phyloP scores from a whole-genome alignment of 2,797 vertebrate genomes.

The Oreonectes daqikongensis region DNA sequence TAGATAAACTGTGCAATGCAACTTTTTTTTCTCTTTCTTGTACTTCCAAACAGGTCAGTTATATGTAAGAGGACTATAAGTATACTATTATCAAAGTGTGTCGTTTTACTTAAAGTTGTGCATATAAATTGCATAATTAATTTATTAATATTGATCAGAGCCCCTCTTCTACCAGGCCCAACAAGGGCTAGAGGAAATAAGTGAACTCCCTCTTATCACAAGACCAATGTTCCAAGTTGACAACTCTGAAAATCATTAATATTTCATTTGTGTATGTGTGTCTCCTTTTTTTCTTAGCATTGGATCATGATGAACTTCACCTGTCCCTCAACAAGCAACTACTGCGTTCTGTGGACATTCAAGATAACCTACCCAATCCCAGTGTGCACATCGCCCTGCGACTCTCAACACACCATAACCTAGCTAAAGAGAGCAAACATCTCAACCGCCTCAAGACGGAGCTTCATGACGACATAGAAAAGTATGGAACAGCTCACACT shows the following conservation, averaged over 20 bases:
- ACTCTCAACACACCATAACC: conserved; percentile 79
- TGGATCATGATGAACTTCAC: conserved; percentile 64
- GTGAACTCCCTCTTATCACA: no score
- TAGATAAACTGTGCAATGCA: background rate
- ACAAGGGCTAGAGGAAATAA: background rate
- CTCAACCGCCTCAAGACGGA: conserved; percentile 74
- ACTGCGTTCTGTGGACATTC: conserved; percentile 71
- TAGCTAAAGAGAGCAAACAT: conserved; percentile 73
- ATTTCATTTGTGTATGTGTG: background rate
- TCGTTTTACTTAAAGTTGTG: no score
- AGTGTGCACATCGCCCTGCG: conserved; percentile 87
- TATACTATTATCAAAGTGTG: no score
- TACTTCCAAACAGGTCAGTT: no score
- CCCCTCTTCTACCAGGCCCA: no score
- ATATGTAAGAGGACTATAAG: no score
- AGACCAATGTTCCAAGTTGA: background rate
- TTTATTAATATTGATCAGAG: no score
- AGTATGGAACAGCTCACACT: conserved; percentile 66
- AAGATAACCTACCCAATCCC: conserved; percentile 77
- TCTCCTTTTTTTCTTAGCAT: conserved; percentile 12
- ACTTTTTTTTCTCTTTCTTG: background rate
- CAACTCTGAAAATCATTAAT: background rate
- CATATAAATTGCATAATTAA: no score
- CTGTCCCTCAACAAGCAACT: conserved; percentile 77
- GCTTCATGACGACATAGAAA: conserved; percentile 74